Conservation (phyloP, 1,140 invertebrate genomes). For the Macrostomum lignano region DNA sequence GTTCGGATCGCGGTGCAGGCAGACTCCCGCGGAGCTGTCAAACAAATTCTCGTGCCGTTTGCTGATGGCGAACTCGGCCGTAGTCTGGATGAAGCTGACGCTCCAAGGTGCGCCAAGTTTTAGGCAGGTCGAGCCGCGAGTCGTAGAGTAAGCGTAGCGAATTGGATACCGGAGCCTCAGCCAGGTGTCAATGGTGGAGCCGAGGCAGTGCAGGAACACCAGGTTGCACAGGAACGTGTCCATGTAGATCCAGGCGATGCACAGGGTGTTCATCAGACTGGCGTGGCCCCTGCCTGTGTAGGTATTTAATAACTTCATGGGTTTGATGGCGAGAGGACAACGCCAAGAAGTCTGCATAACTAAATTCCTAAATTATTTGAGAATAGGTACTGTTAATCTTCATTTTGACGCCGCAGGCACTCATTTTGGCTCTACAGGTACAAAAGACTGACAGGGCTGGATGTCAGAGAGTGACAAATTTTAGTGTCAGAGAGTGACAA, state of each 20-base stretch:
- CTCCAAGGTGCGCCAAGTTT: constrained; percentile 1
- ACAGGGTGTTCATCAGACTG: too few relatives aligned
- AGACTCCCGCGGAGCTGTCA: neutral
- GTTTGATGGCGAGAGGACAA: too few relatives aligned
- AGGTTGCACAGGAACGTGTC: constrained; percentile 2
- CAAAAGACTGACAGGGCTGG: too few relatives aligned
- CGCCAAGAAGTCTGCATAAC: too few relatives aligned
- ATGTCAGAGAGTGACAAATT: too few relatives aligned
- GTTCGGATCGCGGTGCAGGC: neutral
- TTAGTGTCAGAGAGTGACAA: too few relatives aligned
- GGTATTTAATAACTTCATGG: too few relatives aligned
- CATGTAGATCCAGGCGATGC: constrained; percentile 1
- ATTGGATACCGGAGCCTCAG: neutral
- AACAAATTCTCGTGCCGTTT: neutral
- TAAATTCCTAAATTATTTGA: too few relatives aligned
- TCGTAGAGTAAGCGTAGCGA: neutral
- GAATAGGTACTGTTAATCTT: too few relatives aligned
- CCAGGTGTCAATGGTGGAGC: neutral
- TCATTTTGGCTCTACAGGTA: too few relatives aligned
- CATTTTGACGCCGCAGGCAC: too few relatives aligned
- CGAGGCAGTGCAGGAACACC: neutral
- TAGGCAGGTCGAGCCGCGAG: neutral
- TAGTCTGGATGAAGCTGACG: neutral
- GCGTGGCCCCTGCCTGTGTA: too few relatives aligned
- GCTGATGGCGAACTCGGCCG: neutral